Evolutionary conservation across 2,797 vertebrate genomes (phyloP), one percentile per base, ranked within the genome.

Genomic region (Fistularia tabacaria): DNA sequence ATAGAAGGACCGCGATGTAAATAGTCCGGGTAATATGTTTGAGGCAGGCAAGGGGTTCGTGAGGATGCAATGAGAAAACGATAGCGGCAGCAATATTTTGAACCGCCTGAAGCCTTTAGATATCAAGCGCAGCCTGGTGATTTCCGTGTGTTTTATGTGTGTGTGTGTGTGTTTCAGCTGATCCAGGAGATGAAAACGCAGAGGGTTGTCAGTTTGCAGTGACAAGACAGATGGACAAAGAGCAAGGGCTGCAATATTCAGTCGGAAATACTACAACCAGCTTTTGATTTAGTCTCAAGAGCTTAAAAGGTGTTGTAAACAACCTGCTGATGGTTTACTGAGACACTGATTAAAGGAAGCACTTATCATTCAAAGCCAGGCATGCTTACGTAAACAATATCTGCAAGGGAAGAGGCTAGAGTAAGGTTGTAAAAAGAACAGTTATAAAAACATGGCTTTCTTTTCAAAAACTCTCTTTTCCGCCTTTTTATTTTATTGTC

Each of bases 291-390:
- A 73, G 62, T 55, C 76, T 68, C 64, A 66, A 69, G 60, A 59
- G 71, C 71, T 79, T 62, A 68, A 69, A 70, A 77, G 64, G 61
- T 39, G 7, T 57, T 48, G 77, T 76, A 74, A 79, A 82, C 76
- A 79, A 59, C 62, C 56, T 43, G 14, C 75, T 79, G 67, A 62
- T 79, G 73, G 66, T 75, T 79, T 75, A 71, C 50, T 38, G 59
- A 76, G 66, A 57, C 54, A 45, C 69, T 74, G 78, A 81, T 85
- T 77, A 79, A 76, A 72, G 59, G 50, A 67, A 73, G 65, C 66
- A 74, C 69, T 84, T 82, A 81, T 78, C 73, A 80, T 82, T 80
- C 71, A 68, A 56, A 76, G 54, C 62, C 76, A 79, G 55, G 62
- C 56, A 64, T 61, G 68, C 68, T 71, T 60, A 55, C 57, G 69